Evolutionary conservation across 2,888 invertebrate genomes (phyloP), one percentile per base, ranked within the genome.

Genomic region (Lysandra bellargus): DNA sequence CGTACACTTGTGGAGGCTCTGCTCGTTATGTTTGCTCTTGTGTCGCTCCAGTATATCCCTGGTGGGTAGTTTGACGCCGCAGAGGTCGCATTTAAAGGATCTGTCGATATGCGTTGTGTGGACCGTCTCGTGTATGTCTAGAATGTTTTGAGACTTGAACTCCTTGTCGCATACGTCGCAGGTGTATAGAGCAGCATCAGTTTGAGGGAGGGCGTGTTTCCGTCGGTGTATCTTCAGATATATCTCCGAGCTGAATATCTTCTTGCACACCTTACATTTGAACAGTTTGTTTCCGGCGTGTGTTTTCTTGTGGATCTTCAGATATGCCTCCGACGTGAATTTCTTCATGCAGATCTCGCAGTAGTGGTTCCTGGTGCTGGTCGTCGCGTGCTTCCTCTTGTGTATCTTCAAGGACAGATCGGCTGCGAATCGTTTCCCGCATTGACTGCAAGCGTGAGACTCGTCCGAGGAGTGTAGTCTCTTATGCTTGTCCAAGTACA

Each of bases 281-380:
- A 23, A 75, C 12, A 49, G 4, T 44, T 23, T 49, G 23, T 75
- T 23, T 1, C 14, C 23, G 1, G 49, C 75, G 49, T 75, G 75
- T 2, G 4, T 23, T 49, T 49, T 76, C 53, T 30, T 76, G 57
- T 76, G 76, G 14, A 53, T 33, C 17, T 76, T 53, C 17, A 76
- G 7, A 30, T 53, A 53, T 14, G 9, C 14, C 17, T 76, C 30
- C 1, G 53, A 57, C 0, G 33, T 23, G 53, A 76, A 76, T 1
- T 53, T 76, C 17, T 53, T 53, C 53, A 33, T 33, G 76, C 76
- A 76, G 0, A 76, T 53, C 7, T 76, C 76, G 76, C 76, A 76
- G 76, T 33, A 33, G 49, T 5, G 1, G 6, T 17, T 53, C 12
- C 49, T 23, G 33, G 53, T n/a, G 14, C 30, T 9, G 12, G 44